phyloP scores from a whole-genome alignment of 2,888 invertebrate genomes.

The Acanthoscelides obtectus region DNA sequence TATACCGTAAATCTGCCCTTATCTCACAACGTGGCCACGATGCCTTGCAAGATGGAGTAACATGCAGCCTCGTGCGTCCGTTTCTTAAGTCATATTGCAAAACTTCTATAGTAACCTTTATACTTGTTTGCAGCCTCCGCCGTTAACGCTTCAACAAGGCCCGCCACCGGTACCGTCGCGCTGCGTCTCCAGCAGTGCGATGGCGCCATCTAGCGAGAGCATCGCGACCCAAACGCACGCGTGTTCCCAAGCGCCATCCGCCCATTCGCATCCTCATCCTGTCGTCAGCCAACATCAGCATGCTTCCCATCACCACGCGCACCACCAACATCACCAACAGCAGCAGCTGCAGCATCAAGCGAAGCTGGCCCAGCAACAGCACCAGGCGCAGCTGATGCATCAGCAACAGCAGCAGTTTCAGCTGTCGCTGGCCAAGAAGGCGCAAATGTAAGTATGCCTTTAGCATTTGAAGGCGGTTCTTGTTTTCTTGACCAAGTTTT shows the following conservation, averaged over 20 bases:
- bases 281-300: constrained; percentile 2
- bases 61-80: too few species aligned
- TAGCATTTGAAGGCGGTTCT: too few species aligned
- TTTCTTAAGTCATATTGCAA: too few species aligned
- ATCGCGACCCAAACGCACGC: constrained; percentile 18
- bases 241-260: not conserved
- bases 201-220: constrained; percentile 20
- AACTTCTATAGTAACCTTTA: too few species aligned
- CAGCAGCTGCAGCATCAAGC: constrained; percentile 29
- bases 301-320: constrained; percentile 15
- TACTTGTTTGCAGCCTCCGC: not conserved
- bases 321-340: constrained; percentile 29
- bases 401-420: constrained; percentile 28
- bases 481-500: too few species aligned
- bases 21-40: too few species aligned
- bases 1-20: too few species aligned
- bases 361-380: constrained; percentile 25
- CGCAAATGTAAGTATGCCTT: constrained; percentile 43
- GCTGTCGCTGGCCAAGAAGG: constrained; percentile 39
- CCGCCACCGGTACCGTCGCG: not conserved
- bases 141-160: not conserved
- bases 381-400: constrained; percentile 17
- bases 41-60: too few species aligned
- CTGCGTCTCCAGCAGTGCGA: not conserved
- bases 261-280: constrained; percentile 25